Percentiles rank a stretch among this genome's conserved stretches.
Conservation (phyloP, 2,888 invertebrate genomes). For the Pachliopta kotzebuea region DNA sequence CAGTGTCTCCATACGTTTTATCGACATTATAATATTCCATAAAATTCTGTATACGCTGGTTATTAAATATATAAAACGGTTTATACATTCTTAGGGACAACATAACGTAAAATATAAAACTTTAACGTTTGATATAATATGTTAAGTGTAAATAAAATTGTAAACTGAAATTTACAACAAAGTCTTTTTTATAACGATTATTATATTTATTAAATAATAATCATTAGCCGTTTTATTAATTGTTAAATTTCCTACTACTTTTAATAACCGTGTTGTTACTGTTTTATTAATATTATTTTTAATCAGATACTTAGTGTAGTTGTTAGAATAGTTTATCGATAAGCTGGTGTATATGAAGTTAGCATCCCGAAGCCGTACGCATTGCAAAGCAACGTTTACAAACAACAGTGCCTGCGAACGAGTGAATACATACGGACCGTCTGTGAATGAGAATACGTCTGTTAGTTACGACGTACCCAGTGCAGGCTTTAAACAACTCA, state of each 20-base stretch:
- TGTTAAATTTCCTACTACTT: too few relatives aligned
- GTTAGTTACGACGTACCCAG: slow-evolving; percentile 45
- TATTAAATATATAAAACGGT: background rate
- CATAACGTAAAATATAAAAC: background rate
- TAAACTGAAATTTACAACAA: too few relatives aligned
- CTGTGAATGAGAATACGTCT: slow-evolving; percentile 49
- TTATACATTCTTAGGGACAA: background rate
- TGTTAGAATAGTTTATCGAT: slow-evolving; percentile 24
- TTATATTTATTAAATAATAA: too few relatives aligned
- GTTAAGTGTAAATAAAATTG: background rate
- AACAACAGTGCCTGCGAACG: slow-evolving; percentile 60
- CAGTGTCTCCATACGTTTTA: slow-evolving; percentile 15
- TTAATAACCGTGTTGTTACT: background rate
- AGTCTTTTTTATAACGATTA: too few relatives aligned
- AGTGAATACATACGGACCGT: slow-evolving; percentile 55
- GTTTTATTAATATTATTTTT: slow-evolving; percentile 33
- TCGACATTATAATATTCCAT: slow-evolving; percentile 16
- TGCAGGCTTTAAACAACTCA: slow-evolving; percentile 18
- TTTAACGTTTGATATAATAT: background rate
- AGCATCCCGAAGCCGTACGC: slow-evolving; percentile 44
- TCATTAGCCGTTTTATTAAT: too few relatives aligned
- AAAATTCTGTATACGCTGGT: background rate
- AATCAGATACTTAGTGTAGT: slow-evolving; percentile 16
- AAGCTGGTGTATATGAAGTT: slow-evolving; percentile 38
- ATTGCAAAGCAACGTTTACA: slow-evolving; percentile 63